These are phyloP conservation scores for Zaprionus inermis DNA, from an alignment of 1,140 invertebrate species.

Conservation along the genomic window DNA sequence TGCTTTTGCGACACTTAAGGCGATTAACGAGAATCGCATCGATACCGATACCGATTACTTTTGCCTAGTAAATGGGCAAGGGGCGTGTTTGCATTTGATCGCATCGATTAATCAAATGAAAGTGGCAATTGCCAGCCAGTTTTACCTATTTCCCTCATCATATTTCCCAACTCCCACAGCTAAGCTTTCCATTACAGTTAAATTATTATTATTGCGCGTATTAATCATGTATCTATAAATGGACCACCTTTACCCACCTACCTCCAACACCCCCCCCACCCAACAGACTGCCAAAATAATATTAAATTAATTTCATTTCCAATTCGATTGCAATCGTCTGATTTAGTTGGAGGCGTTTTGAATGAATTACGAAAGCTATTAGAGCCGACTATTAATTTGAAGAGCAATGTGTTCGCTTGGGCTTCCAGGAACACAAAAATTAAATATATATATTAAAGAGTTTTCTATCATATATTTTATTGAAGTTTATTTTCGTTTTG, in stretches of 20 bases:
- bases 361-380: no score
- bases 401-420: no score
- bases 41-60: background rate
- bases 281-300: background rate
- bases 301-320: conserved; percentile 6
- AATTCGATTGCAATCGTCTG: background rate
- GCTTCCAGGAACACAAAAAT: no score
- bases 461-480: no score
- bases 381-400: background rate
- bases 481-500: no score
- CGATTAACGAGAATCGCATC: conserved; percentile 42
- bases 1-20: conserved; percentile 57
- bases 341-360: background rate
- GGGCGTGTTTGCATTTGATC: conserved; percentile 38
- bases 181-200: background rate
- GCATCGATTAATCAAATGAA: conserved; percentile 50
- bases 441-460: no score
- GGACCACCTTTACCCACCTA: no score
- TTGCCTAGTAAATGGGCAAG: background rate
- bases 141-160: conserved; percentile 15
- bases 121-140: conserved; percentile 38
- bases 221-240: conserved; percentile 26
- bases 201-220: conserved; percentile 26
- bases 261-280: background rate
- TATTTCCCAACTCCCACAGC: no score